Conservation (phyloP, 2,113 vertebrate genomes). For the Petrocephalus microphthalmus region DNA sequence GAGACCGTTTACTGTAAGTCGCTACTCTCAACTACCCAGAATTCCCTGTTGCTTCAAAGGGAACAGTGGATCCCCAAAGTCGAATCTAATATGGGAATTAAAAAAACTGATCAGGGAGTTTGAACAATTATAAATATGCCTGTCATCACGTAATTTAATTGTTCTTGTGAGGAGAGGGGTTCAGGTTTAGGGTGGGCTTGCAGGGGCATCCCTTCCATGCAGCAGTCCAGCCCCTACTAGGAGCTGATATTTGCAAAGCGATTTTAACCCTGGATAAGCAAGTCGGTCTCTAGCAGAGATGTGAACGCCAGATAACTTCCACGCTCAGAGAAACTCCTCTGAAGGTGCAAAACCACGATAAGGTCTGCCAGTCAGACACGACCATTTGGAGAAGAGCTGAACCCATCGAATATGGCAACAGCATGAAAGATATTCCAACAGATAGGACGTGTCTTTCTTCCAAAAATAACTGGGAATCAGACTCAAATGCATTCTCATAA, state of each 20-base stretch:
- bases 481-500: conserved; percentile 31
- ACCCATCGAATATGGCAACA: conserved; percentile 39
- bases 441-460: conserved; percentile 28
- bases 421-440: conserved; percentile 28
- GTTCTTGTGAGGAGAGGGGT: not conserved
- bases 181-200: conserved; percentile 35
- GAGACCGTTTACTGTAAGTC: not conserved
- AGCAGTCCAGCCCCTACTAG: conserved; percentile 15
- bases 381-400: conserved; percentile 29
- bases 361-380: conserved; percentile 18
- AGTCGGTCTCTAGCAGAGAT: conserved; percentile 35
- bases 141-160: not conserved
- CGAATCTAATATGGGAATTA: not conserved
- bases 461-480: conserved; percentile 33
- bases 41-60: not conserved
- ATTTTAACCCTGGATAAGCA: conserved; percentile 38
- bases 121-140: not conserved
- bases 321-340: conserved; percentile 29
- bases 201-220: conserved; percentile 46
- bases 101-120: not conserved
- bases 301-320: conserved; percentile 24
- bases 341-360: conserved; percentile 23
- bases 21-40: not conserved
- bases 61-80: not conserved
- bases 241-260: conserved; percentile 16